Evolutionary conservation across 1,140 invertebrate genomes (phyloP), one percentile per base, ranked within the genome.

Genomic region (Octopus bimaculoides): DNA sequence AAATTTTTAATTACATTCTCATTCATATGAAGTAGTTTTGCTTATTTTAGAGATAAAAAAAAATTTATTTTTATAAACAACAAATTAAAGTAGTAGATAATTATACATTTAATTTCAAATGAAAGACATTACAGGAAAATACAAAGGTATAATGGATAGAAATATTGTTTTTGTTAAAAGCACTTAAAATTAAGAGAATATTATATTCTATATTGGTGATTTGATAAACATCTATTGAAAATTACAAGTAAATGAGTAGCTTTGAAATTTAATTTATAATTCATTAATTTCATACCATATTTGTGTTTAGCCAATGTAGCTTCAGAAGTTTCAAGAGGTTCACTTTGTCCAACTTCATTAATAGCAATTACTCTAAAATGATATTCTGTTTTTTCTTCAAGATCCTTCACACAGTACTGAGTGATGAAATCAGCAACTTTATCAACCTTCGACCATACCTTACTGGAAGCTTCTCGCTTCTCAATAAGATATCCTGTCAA

Each of bases 401-500:
- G 96, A 83, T 96, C 94, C 80, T 96, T 95, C 87, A 98, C 97
- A 75, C 93, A 98, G 83, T 96, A 94, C 94, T 71, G 54, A 12
- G n/a, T 78, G 85, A 95, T 93, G n/a, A 61, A 93, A 84, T 98
- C 95, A 10, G 97, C 95, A 52, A 86, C 81, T 52, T 82, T 84
- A 52, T 82, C 83, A 41, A 82, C 55, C 41, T 82, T 82, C 4
- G 81, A 82, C 85, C 86, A 85, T 66, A 89, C 95, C 92, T 79
- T 96, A 95, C 81, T 95, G 92, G 85, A 78, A 5, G 85, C 83
- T 66, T 89, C 88, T 54, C 86, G 82, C 53, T 84, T 97, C 96
- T 99, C 97, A 5, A 99, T 93, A 55, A 98, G 93, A 87, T 99
- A 99, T 86, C 98, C 95, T 0, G 96, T 97, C 76, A 99, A 92